phyloP scores from a whole-genome alignment of 2,797 vertebrate species.

The Eulemur coronatus region DNA sequence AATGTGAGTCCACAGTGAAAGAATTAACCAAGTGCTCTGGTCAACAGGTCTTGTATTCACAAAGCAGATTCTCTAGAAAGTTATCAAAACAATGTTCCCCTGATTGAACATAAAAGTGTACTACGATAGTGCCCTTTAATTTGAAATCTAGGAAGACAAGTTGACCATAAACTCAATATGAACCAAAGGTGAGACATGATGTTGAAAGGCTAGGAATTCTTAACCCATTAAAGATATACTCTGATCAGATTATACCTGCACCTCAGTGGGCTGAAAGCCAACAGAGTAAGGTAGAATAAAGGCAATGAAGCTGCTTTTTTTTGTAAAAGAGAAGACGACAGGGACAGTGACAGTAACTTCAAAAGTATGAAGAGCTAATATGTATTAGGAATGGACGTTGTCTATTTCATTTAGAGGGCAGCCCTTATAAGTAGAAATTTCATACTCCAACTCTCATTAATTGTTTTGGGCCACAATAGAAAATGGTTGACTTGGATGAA shows the following conservation, averaged over 20 bases:
- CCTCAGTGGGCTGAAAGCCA: not conserved
- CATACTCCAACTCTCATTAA: not conserved
- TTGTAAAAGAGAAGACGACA: not conserved
- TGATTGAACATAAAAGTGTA: not conserved
- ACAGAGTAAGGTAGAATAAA: not conserved
- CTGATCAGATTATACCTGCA: not conserved
- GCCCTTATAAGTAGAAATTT: not conserved
- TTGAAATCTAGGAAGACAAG: slow-evolving; percentile 17
- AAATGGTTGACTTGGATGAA: not conserved
- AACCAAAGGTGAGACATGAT: not conserved
- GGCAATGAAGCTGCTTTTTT: not conserved
- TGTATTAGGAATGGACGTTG: not conserved
- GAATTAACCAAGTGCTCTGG: not conserved
- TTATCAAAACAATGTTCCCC: not conserved
- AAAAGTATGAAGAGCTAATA: not conserved
- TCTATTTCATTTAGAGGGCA: not conserved
- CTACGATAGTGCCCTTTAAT: not conserved
- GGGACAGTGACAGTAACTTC: not conserved
- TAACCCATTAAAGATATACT: not conserved
- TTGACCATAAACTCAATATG: not conserved
- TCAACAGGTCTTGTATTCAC: not conserved
- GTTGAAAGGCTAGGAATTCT: not conserved
- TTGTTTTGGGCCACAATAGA: not conserved
- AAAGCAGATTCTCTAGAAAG: not conserved
- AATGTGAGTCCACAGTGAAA: not conserved